phyloP scores from a whole-genome alignment of 2,113 vertebrate genomes.

The Siniperca chuatsi region DNA sequence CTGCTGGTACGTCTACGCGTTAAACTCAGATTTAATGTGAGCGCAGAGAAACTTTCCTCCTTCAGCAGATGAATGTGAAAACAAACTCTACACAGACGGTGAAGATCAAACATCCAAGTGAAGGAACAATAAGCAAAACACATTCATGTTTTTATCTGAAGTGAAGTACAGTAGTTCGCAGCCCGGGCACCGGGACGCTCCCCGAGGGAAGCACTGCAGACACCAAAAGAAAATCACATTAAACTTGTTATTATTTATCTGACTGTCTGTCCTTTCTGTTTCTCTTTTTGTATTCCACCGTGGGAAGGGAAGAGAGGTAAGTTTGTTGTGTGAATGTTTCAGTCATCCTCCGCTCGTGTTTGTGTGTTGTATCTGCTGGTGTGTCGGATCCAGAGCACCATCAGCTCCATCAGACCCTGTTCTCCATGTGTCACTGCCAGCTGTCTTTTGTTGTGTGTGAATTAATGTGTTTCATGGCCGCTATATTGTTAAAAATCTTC shows the following conservation, averaged over 20 bases:
- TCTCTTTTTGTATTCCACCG: background rate
- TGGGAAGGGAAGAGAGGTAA: conserved; percentile 76
- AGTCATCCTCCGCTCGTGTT: background rate
- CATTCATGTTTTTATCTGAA: no score
- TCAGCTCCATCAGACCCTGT: background rate
- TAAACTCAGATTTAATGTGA: background rate
- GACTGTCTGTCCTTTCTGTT: conserved; percentile 32
- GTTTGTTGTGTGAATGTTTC: conserved; percentile 1
- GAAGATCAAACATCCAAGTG: background rate
- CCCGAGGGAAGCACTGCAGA: background rate
- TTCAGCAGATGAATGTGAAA: no score
- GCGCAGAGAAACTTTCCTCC: no score
- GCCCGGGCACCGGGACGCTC: no score
- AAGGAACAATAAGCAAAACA: background rate
- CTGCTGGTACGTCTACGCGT: background rate
- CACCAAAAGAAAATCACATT: background rate
- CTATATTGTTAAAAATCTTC: background rate
- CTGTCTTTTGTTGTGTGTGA: background rate
- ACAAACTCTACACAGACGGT: background rate
- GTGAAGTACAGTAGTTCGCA: background rate
- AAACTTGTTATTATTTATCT: background rate
- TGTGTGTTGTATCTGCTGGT: background rate
- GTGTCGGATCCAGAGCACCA: background rate
- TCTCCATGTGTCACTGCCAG: background rate
- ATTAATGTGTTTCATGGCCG: background rate